Base-by-base conservation (phyloP, 2,888 invertebrate genomes). In the Drosophila stalkeri region DNA sequence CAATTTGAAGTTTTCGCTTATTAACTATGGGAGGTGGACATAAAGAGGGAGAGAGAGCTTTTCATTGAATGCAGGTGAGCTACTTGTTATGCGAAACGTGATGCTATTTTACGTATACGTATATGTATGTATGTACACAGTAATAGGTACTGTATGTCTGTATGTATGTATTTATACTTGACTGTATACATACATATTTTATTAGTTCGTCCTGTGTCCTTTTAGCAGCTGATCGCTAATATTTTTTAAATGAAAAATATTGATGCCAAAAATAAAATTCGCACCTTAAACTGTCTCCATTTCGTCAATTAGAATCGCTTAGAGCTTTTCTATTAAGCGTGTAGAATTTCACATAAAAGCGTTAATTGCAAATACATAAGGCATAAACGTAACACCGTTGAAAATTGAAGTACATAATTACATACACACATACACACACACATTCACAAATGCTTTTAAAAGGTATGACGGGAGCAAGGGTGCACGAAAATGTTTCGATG, bases 331-430 rank as follows among this genome's bases (percentile, higher is more conserved):
- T 66, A 81, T 69, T 61, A 68, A 65, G 51, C 51, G 74, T 86
- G 81, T 82, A 75, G 88, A 85, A 85, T 80, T 89, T 85, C 87
- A 75, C 85, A 85, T 77, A 43, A 71, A 67, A 66, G 71, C 74
- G 89, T 81, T 83, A 84, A 83, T 83, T 82, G 57, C 63, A 49
- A 65, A 71, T 72, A 89, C 86, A 80, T 64, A 77, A 66, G 73
- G 63, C 51, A 73, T 72, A 72, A 72, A 64, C 69, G 51, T 66
- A 62, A 61, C 51, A 67, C 80, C 75, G 82, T 85, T 79, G 69
- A 84, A 72, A 64, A 75, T 72, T 67, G 49, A 77, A 70, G 78
- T 80, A 88, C 83, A 66, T 74, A 77, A 62, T 69, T 47, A 70
- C 49, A 64, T 20, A 43, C 14, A 55, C 11, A 61, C 20, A 43